Evolutionary conservation across 2,113 vertebrate genomes (phyloP).

Genomic region (Hydropotes inermis): DNA sequence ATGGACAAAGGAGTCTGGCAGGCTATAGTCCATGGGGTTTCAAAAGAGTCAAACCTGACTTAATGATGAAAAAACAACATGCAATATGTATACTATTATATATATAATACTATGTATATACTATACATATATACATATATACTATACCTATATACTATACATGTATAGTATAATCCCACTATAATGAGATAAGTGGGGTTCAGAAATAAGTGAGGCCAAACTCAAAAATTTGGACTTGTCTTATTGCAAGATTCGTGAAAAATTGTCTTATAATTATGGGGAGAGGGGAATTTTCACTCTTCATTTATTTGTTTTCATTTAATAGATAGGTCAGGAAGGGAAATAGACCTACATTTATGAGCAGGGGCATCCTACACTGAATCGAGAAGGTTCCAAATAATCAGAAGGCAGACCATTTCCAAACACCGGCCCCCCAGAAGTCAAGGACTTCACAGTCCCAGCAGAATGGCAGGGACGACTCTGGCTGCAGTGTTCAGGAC

Average conservation of each 20-base stretch:
- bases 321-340: not conserved
- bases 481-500: not conserved
- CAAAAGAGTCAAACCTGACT: not conserved
- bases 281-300: not conserved
- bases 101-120: not conserved
- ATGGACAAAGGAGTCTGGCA: not conserved
- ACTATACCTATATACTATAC: not conserved
- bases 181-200: not conserved
- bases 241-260: not conserved
- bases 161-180: not conserved
- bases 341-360: not conserved
- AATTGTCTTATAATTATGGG: not conserved
- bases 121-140: not conserved
- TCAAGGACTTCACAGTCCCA: not conserved
- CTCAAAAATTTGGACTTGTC: not conserved
- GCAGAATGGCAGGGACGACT: not conserved
- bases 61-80: not conserved
- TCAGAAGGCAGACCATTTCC: not conserved
- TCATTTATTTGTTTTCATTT: not conserved
- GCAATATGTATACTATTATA: not conserved
- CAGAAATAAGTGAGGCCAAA: not conserved
- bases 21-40: not conserved
- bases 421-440: not conserved
- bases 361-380: not conserved
- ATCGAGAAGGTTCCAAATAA: not conserved